Evolutionary conservation across 2,113 vertebrate species (phyloP).

Genomic region (Patagioenas fasciata): DNA sequence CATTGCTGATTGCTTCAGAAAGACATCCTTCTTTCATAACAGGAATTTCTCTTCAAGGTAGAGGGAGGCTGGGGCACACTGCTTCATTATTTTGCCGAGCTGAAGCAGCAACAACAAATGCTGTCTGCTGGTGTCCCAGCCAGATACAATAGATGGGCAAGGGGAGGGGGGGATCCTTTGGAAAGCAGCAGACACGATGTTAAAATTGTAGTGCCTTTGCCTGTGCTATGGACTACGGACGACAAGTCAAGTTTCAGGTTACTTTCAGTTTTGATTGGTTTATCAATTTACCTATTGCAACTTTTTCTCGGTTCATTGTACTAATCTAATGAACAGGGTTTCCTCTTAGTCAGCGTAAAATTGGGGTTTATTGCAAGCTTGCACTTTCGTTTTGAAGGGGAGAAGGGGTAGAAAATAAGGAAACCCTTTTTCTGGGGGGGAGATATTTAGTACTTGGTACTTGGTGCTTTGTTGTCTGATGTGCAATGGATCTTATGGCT

Average conservation of each 20-base stretch:
- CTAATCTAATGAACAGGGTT: not conserved
- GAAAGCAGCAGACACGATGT: constrained; percentile 1
- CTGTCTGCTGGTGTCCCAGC: constrained; percentile 40
- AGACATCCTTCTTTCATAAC: constrained; percentile 80
- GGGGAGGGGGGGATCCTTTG: not conserved
- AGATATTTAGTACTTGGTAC: not conserved
- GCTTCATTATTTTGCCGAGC: constrained; percentile 64
- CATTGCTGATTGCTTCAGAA: constrained; percentile 75
- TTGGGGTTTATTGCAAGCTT: not conserved
- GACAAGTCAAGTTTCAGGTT: constrained; percentile 65
- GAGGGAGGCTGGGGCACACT: constrained; percentile 60
- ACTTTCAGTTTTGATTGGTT: constrained; percentile 34
- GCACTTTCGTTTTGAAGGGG: not conserved
- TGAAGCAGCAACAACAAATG: constrained; percentile 61
- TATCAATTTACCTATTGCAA: not conserved
- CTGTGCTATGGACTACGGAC: constrained; percentile 64
- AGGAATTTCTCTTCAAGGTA: constrained; percentile 78
- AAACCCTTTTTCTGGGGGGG: not conserved
- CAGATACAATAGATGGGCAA: constrained; percentile 35
- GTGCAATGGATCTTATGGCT: not conserved
- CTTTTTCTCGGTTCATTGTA: not conserved
- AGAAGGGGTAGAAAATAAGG: not conserved
- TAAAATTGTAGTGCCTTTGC: constrained; percentile 26
- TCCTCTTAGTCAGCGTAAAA: not conserved
- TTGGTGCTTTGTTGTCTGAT: not conserved